Percentiles rank a stretch among this genome's conserved stretches.
These are phyloP conservation scores for Thymelicus lineola DNA, from an alignment of 2,888 invertebrate genomes.

Conservation along the genomic window DNA sequence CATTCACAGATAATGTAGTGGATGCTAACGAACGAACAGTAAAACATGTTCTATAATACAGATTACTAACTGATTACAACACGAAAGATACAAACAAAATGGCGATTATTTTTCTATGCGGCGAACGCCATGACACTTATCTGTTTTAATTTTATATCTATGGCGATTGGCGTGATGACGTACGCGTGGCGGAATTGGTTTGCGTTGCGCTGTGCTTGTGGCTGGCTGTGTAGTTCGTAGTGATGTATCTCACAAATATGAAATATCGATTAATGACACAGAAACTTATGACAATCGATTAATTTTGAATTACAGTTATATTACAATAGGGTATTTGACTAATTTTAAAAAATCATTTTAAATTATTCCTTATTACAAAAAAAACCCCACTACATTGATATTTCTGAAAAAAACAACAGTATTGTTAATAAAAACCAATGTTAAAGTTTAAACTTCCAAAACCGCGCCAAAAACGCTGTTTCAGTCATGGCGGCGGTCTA, in stretches of 20 bases:
- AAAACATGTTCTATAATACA: conserved; percentile 65
- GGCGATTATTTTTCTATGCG: conserved; percentile 48
- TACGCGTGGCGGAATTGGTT: conserved; percentile 21
- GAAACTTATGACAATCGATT: not conserved
- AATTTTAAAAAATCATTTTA: no score
- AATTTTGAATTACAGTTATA: no score
- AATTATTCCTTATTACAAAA: no score
- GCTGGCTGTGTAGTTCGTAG: not conserved
- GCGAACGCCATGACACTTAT: conserved; percentile 51
- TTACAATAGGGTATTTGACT: no score
- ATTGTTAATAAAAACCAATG: no score
- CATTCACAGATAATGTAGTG: conserved; percentile 76
- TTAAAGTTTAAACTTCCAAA: no score
- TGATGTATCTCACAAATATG: not conserved
- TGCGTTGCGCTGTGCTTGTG: conserved; percentile 19
- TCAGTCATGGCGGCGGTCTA: no score
- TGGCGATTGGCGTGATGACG: conserved; percentile 24
- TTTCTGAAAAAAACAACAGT: no score
- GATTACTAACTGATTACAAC: conserved; percentile 56
- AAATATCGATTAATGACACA: not conserved
- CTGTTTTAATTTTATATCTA: conserved; percentile 46
- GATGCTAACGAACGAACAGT: conserved; percentile 68
- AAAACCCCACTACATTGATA: no score
- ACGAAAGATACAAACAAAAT: conserved; percentile 44
- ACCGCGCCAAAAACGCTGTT: no score